These are phyloP conservation scores for Acromyrmex echinatior DNA, from an alignment of 1,140 invertebrate species.

Conservation along the genomic window DNA sequence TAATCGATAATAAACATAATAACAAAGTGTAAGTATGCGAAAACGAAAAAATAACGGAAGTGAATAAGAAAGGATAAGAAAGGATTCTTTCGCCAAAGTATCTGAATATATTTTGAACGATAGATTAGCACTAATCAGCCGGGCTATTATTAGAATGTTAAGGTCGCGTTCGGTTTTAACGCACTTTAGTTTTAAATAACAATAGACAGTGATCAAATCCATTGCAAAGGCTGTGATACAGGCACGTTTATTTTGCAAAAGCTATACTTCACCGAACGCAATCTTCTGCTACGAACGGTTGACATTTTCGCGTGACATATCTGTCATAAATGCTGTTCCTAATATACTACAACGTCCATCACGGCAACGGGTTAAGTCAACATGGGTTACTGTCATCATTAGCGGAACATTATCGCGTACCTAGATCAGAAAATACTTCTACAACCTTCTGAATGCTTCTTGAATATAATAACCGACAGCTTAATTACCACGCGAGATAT, in stretches of 20 bases:
- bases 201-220: background rate
- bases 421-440: conserved; percentile 40
- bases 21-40: background rate
- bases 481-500: conserved; percentile 34
- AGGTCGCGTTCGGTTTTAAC: background rate
- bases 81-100: background rate
- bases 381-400: conserved; percentile 78
- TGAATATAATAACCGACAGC: background rate
- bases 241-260: background rate
- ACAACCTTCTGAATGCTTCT: conserved; percentile 7
- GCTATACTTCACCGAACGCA: conserved; percentile 17
- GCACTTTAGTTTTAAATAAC: background rate
- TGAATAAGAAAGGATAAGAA: background rate
- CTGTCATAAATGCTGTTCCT: conserved; percentile 67
- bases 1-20: conserved; percentile 43
- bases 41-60: background rate
- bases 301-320: conserved; percentile 33
- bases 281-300: conserved; percentile 24
- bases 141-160: background rate
- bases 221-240: background rate
- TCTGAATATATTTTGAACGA: background rate
- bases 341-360: conserved; percentile 65
- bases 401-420: conserved; percentile 70
- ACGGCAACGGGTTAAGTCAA: conserved; percentile 73
- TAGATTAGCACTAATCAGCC: background rate